Percentiles rank a stretch among this genome's conserved stretches.
These are phyloP conservation scores for Agrochola macilenta DNA, from an alignment of 2,888 invertebrate species.

Conservation along the genomic window DNA sequence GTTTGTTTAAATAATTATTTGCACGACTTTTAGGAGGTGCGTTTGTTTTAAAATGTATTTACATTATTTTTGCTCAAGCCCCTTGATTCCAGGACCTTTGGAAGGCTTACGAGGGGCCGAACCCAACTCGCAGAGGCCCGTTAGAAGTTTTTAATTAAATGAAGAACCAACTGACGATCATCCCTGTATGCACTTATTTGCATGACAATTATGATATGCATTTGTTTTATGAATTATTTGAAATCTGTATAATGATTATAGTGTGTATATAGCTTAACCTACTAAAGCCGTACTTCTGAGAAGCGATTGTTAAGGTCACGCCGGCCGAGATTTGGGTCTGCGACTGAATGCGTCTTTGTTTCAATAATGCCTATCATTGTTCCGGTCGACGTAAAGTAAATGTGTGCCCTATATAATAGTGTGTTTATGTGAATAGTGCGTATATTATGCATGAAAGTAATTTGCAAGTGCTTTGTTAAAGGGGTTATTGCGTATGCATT, in stretches of 20 bases:
- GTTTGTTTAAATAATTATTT: no score
- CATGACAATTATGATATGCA: not conserved
- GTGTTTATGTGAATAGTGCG: not conserved
- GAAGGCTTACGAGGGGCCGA: no score
- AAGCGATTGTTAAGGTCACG: conserved; percentile 57
- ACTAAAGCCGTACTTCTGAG: not conserved
- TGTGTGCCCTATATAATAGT: conserved; percentile 31
- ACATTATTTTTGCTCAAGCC: no score
- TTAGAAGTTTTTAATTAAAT: not conserved
- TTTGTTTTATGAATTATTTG: no score
- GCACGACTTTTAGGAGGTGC: no score
- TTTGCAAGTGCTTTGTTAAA: not conserved
- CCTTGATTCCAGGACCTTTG: no score
- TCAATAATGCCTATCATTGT: conserved; percentile 66
- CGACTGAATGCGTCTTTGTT: conserved; percentile 68
- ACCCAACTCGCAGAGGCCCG: no score
- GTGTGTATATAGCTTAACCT: conserved; percentile 18
- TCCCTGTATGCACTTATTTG: not conserved
- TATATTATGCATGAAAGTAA: not conserved
- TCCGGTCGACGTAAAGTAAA: conserved; percentile 44
- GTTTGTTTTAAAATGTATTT: no score
- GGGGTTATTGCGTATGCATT: not conserved
- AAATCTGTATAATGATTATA: not conserved
- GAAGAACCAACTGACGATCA: not conserved
- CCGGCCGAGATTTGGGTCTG: conserved; percentile 64